phyloP scores from a whole-genome alignment of 2,797 vertebrate genomes.

The Cuculus canorus region DNA sequence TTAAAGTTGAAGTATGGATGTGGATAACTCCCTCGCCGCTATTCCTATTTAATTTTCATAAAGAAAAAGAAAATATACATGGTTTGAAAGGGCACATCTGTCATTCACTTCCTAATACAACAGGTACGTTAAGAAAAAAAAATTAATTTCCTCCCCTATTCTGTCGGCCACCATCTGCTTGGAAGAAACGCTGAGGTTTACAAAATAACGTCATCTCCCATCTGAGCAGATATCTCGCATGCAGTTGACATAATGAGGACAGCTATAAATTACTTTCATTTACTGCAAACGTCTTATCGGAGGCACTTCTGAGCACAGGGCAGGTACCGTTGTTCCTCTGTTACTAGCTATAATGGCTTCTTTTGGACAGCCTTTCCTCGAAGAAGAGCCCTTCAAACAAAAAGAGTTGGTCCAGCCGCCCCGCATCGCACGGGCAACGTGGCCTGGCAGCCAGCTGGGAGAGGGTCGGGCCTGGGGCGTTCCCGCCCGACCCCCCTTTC shows the following conservation, averaged over 20 bases:
- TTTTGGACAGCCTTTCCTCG: neutral
- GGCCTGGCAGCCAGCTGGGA: neutral
- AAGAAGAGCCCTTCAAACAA: neutral
- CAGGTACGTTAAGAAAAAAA: neutral
- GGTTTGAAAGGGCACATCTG: neutral
- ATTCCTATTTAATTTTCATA: neutral
- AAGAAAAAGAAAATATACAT: neutral
- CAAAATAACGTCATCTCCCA: neutral
- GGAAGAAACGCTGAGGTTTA: neutral
- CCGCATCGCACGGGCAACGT: neutral
- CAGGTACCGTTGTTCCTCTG: too few species aligned
- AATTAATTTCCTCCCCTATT: neutral
- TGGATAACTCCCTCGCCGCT: accelerated
- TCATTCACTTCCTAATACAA: neutral
- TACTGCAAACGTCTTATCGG: accelerated
- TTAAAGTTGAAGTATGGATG: neutral
- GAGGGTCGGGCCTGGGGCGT: accelerated
- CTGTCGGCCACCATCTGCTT: neutral
- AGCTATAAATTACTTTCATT: too few species aligned
- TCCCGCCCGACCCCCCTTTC: too few species aligned
- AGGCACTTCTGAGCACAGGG: neutral
- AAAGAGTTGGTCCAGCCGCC: neutral
- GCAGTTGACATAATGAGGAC: neutral
- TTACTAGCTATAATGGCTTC: too few species aligned
- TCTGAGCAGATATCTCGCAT: accelerated